phyloP scores from a whole-genome alignment of 2,113 vertebrate species.

The human region GRCh38 chr7:111144501-111145000 shows the following conservation, averaged over 20 bases:
- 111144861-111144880: neutral
- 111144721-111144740: neutral
- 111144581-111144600: neutral
- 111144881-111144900: neutral
- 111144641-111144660: neutral
- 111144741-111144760: neutral
- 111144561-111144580: neutral
- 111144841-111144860: neutral
- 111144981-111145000: neutral
- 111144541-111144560: neutral
- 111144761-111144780: neutral
- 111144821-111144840: neutral
- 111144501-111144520: neutral
- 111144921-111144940: neutral
- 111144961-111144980: neutral
- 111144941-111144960: neutral
- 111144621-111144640: neutral
- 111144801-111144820: neutral
- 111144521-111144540: no score
- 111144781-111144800: neutral
- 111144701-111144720: neutral
- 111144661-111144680: neutral
- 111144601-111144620: neutral
- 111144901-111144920: neutral
- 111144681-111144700: neutral